Evolutionary conservation across 2,888 invertebrate genomes (phyloP), one percentile per base, ranked within the genome.

Genomic region (Sphaerophoria taeniata): DNA sequence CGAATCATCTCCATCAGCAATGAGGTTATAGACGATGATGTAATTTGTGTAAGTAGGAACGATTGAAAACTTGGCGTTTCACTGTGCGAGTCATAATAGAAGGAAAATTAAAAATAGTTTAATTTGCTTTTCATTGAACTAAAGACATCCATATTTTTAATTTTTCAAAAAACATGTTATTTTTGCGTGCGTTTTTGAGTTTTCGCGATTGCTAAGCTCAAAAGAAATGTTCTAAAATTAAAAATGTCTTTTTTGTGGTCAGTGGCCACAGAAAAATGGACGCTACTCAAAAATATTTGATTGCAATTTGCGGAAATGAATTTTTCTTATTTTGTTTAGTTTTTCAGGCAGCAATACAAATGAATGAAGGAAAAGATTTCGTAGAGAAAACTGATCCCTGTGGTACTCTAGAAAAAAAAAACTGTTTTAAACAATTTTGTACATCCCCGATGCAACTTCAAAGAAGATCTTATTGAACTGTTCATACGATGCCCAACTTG

Each of bases 161-260:
- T 12, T 12, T 31, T 67, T n/a, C 24, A 43, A 53, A 34, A 36
- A 43, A 9, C 4, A 43, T 43, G 9, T 12, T 43, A 9, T 11
- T 24, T 24, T 43, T 43, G 43, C 43, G 43, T 43, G 43, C 43
- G 43, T 9, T 43, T 9, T 43, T 43, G 43, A 12, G 11, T 43
- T 9, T 43, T 36, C 33, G 16, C 6, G 36, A 0, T 72, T 70
- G 76, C 67, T 72, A 82, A 77, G 72, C 77, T 61, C 51, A 82
- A 77, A 65, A 69, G n/a, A 61, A 61, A 51, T 72, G 36, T 70
- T 73, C 83, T 83, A 78, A 65, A 45, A 78, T 83, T 83, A 83
- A 70, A 63, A 24, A 24, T 24, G 24, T 24, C 33, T 24, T 49
- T 4, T 55, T 3, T 63, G 0, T 58, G 9, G 14, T 11, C 43